Evolutionary conservation across 2,113 vertebrate genomes (phyloP), one percentile per base, ranked within the genome.

Genomic region (Dicrurus megarhynchus): DNA sequence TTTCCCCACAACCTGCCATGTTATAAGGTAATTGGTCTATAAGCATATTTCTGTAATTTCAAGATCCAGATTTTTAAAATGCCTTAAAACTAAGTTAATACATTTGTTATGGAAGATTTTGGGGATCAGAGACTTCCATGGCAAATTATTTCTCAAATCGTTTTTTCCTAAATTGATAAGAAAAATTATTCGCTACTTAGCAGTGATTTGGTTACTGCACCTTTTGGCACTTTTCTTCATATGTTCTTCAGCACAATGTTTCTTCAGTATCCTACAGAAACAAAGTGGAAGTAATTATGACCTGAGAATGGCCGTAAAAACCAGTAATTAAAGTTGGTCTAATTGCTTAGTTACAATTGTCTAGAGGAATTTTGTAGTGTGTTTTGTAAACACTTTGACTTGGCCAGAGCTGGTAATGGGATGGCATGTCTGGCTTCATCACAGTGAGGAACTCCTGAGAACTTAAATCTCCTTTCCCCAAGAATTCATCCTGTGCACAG

Each of bases 361-460:
- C 28, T 35, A 32, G 56, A 84, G 73, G 61, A 90, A 95, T 93
- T 90, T 20, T 65, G n/a, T 37, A 57, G 44, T 56, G 27, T 61
- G 80, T 92, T 92, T 95, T 92, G 69, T 84, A 94, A 96, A 81
- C 84, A 64, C 60, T 90, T 73, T 35, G 79, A 37, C 64, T 97
- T 90, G 92, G 52, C 71, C 42, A 33, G 52, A 68, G 68, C 73
- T 78, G 44, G 22, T 86, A 84, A 76, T 73, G 35, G 84, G 68
- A 65, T 81, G 64, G 16, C 46, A 32, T 30, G 52, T 88, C 90
- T 63, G 68, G 65, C 85, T 68, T 92, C 52, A 78, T 89, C 76
- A 80, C 50, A 71, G 33, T 22, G 53, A 87, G 71, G 35, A 91
- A 50, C 50, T 91, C 77, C 50, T 57, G 53, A 73, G 41, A 73